Evolutionary conservation across 1,140 invertebrate genomes (phyloP), one percentile per base, ranked within the genome.

Genomic region (Planococcus citri): DNA sequence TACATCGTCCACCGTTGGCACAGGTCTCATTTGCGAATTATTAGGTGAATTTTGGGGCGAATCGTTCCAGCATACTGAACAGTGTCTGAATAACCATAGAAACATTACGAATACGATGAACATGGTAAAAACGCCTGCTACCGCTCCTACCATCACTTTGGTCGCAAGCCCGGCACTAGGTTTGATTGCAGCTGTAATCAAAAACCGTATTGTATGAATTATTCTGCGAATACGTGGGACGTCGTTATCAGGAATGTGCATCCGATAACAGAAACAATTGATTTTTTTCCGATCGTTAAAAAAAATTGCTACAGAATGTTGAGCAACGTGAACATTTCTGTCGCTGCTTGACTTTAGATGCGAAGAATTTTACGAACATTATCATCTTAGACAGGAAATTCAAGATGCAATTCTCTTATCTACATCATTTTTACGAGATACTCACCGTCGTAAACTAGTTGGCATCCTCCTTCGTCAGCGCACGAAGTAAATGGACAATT

Each of bases 401-500:
- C n/a, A n/a, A n/a, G n/a, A n/a, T n/a, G n/a, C n/a, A n/a, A n/a
- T n/a, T n/a, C n/a, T n/a, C n/a, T n/a, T n/a, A n/a, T n/a, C n/a
- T n/a, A n/a, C n/a, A n/a, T n/a, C n/a, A n/a, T n/a, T n/a, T n/a
- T n/a, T n/a, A n/a, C n/a, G n/a, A n/a, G n/a, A n/a, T n/a, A n/a
- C 20, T 25, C 14, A 51, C 27, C 33, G 20, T 25, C 33, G 22
- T 37, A 25, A 71, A 64, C 22, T 2, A 21, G 6, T 20, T 61
- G 38, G 68, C 75, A 75, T n/a, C 72, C 72, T 27, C 33, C 51
- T 37, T 77, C 76, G 70, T 77, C 76, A 17, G 70, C 69, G 67
- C 76, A 77, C 20, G 72, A 71, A 12, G 71, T 71, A 60, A 69
- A 76, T 21, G 76, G 76, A 72, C 76, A 77, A 67, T 77, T 77